Evolutionary conservation across 2,888 invertebrate species (phyloP).

Genomic region (Plebejus melissa): DNA sequence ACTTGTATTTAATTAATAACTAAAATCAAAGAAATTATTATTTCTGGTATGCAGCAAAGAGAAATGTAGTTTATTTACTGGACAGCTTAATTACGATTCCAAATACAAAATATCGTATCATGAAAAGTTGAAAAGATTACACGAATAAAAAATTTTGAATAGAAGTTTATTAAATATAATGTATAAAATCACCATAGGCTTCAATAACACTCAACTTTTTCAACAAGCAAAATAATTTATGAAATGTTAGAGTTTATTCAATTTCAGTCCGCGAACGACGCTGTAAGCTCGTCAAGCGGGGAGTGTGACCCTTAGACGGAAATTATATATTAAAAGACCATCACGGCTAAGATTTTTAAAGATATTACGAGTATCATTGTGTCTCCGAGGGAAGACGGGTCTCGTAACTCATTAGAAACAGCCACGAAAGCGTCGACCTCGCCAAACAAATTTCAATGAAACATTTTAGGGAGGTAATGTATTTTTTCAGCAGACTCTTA

Average conservation of each 20-base stretch:
- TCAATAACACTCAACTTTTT: slow-evolving; percentile 21
- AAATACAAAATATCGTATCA: neutral
- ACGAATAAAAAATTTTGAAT: slow-evolving; percentile 12
- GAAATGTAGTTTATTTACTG: neutral
- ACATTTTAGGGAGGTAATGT: slow-evolving; percentile 41
- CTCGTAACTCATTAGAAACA: slow-evolving; percentile 43
- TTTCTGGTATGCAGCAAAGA: too few relatives aligned
- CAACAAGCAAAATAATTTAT: slow-evolving; percentile 34
- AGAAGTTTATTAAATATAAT: slow-evolving; percentile 2
- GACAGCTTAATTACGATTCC: neutral
- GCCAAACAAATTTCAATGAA: slow-evolving; percentile 69
- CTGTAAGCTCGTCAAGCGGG: slow-evolving; percentile 47
- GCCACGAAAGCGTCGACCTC: slow-evolving; percentile 48
- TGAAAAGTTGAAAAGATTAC: neutral
- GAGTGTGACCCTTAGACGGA: slow-evolving; percentile 55
- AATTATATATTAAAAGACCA: slow-evolving; percentile 73
- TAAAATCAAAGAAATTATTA: too few relatives aligned
- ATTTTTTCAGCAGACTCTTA: neutral
- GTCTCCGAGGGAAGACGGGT: slow-evolving; percentile 51
- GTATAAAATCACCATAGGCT: slow-evolving; percentile 20
- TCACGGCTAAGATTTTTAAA: slow-evolving; percentile 60
- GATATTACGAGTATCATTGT: slow-evolving; percentile 63
- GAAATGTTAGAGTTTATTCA: slow-evolving; percentile 39
- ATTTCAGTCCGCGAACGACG: slow-evolving; percentile 45
- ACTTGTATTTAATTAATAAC: too few relatives aligned